phyloP scores from a whole-genome alignment of 2,113 vertebrate species.

The Maylandia zebra region DNA sequence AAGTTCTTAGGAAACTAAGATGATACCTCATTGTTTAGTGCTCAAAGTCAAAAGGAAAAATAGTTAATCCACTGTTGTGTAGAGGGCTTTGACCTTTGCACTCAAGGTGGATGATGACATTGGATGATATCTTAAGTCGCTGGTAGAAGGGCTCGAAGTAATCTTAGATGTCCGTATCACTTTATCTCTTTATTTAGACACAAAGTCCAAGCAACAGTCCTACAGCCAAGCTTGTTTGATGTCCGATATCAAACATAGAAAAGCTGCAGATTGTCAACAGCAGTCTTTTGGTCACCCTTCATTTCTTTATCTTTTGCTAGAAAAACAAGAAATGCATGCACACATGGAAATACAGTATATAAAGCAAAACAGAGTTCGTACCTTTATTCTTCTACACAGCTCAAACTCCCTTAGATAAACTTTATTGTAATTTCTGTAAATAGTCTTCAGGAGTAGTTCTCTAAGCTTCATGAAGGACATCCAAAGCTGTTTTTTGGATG shows the following conservation, averaged over 20 bases:
- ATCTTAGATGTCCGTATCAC: neutral
- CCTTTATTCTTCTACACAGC: neutral
- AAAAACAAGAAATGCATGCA: neutral
- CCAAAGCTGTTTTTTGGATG: neutral
- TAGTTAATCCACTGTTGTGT: neutral
- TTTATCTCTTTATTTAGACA: neutral
- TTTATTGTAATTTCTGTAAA: neutral
- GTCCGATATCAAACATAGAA: neutral
- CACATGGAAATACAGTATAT: neutral
- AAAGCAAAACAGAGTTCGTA: neutral
- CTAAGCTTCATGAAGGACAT: neutral
- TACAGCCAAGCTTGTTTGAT: neutral
- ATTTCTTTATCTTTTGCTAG: neutral
- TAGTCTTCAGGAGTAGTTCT: neutral
- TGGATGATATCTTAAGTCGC: neutral
- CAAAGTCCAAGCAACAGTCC: neutral
- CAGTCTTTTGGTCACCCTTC: neutral
- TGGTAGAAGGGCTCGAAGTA: neutral
- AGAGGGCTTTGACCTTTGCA: neutral
- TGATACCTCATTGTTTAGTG: neutral
- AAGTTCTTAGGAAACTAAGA: neutral
- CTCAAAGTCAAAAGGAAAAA: neutral
- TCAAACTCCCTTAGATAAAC: neutral
- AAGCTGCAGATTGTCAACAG: neutral
- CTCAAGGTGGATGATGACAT: neutral